Base-by-base conservation (phyloP, 2,797 vertebrate species). In the Lindbergichthys nudifrons region DNA sequence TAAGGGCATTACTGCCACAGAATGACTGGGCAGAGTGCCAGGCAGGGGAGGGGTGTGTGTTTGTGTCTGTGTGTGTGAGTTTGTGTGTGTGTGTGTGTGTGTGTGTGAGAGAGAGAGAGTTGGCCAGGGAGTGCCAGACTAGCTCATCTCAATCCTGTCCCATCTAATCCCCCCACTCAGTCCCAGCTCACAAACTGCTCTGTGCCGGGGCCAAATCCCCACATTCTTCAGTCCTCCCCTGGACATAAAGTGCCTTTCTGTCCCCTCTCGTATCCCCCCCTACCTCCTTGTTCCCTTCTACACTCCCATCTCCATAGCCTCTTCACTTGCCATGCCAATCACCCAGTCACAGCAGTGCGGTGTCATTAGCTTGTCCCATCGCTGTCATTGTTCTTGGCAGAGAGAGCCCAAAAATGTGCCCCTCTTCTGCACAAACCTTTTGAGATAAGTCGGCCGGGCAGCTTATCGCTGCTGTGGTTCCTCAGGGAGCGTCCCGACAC, bases 1-100 rank as follows among this genome's bases (percentile, higher is more conserved):
- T 92, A 92, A 92, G 89, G 89, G 87, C 88, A 92, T 93, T 91
- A 87, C 83, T 81, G 87, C 86, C 87, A 88, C 87, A 88, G 90
- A 92, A 87, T 82, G 83, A 79, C 85, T 65, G 84, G 91, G 89
- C 89, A 67, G 61, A 71, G 77, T 74, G 87, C 94, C 93, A 93
- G 82, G 75, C 79, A 60, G 82, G 65, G 80, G 69, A 62, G 41
- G 77, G 75, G 76, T 84, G 75, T 64, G 74, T 74, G 45, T 68
- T 51, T 63, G 50, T 77, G 52, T 62, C 71, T 70, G 32, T 69
- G 45, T 81, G 45, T 80, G 70, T 54, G 53, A 56, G 46, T 70
- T 36, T 36, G 65, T 30, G 23, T 30, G 23, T 15, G 56, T 32
- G 45, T 80, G 48, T 80, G 70, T 51, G 57, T 56, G 42, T 70